phyloP scores from a whole-genome alignment of 2,113 vertebrate genomes.

The Trachemys scripta region DNA sequence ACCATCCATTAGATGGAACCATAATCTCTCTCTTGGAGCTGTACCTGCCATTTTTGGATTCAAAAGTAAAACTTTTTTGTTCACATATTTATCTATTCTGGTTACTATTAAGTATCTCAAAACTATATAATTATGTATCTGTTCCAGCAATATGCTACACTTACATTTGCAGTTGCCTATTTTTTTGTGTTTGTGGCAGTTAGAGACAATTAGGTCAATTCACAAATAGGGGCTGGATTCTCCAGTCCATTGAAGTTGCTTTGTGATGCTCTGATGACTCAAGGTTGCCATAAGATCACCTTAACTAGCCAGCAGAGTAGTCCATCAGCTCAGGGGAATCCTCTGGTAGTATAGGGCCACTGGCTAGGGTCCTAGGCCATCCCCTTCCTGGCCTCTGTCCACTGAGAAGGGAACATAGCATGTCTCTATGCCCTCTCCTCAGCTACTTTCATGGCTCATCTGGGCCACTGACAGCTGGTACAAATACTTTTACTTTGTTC shows the following conservation, averaged over 20 bases:
- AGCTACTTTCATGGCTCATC: neutral
- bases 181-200: neutral
- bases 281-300: neutral
- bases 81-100: neutral
- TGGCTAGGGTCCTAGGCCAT: too few relatives aligned
- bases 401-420: neutral
- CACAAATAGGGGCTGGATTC: neutral
- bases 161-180: neutral
- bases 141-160: neutral
- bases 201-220: neutral
- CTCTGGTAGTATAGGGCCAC: too few relatives aligned
- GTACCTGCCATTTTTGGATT: accelerated
- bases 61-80: neutral
- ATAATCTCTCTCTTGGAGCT: neutral
- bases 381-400: neutral
- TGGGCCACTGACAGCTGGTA: neutral
- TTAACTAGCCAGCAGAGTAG: neutral
- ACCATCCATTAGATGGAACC: neutral
- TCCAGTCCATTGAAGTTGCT: neutral
- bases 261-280: neutral
- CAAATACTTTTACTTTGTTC: neutral
- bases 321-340: neutral
- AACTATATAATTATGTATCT: neutral
- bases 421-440: neutral
- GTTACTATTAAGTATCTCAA: neutral